A percentile compares a stretch with the other conserved stretches of the same genome.
Evolutionary conservation across 2,888 invertebrate species (phyloP).

Genomic region (Pammene fasciana): DNA sequence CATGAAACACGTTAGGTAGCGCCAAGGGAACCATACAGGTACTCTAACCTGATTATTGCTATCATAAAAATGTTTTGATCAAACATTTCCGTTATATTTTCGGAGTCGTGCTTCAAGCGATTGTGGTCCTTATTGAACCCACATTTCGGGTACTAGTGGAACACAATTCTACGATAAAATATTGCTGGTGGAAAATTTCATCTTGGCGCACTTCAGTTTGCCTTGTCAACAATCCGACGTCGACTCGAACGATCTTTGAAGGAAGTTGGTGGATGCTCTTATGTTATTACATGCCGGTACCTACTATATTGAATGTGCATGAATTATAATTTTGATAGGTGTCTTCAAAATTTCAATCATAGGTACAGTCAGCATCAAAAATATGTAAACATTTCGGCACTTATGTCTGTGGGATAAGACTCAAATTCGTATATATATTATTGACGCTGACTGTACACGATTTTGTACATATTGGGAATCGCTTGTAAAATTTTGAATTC

Average conservation of each 20-base stretch:
- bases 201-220: slow-evolving; percentile 52
- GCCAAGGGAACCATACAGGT: slow-evolving; percentile 1
- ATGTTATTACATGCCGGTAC: slow-evolving; percentile 24
- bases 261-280: slow-evolving; percentile 31
- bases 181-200: slow-evolving; percentile 51
- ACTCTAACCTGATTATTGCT: slow-evolving; percentile 28
- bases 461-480: neutral
- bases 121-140: slow-evolving; percentile 44
- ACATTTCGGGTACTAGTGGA: slow-evolving; percentile 39
- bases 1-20: neutral
- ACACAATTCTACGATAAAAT: slow-evolving; percentile 48
- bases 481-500: neutral
- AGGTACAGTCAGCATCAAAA: too few relatives aligned
- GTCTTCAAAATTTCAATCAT: neutral
- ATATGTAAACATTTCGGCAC: too few relatives aligned
- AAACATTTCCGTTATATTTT: slow-evolving; percentile 43
- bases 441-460: too few relatives aligned
- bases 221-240: slow-evolving; percentile 40
- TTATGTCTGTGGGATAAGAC: too few relatives aligned
- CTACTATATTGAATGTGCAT: slow-evolving; percentile 11
- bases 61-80: slow-evolving; percentile 35
- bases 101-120: slow-evolving; percentile 35
- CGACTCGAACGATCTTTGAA: slow-evolving; percentile 35
- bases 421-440: neutral
- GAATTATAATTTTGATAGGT: slow-evolving; percentile 3